Conservation (phyloP, 2,797 vertebrate genomes). For the Takifugu rubripes region DNA sequence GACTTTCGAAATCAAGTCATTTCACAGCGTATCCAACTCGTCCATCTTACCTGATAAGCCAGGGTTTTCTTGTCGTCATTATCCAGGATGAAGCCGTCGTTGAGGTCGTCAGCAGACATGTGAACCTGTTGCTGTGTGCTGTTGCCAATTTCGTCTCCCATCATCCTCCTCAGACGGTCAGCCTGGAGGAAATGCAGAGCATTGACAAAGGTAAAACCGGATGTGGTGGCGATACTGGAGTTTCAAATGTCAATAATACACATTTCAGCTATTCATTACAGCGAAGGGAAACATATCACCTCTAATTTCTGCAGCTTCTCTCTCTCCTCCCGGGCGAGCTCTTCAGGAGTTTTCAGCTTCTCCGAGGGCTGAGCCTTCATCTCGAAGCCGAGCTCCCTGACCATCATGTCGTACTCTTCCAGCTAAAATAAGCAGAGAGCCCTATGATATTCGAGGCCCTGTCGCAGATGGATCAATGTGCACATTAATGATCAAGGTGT, state of each 20-base stretch:
- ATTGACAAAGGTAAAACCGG: neutral
- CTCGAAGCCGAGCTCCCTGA: constrained; percentile 93
- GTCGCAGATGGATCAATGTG: neutral
- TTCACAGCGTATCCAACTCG: neutral
- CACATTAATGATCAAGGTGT: neutral
- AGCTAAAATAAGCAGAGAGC: constrained; percentile 64
- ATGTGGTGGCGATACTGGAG: too few species aligned
- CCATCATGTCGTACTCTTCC: constrained; percentile 90
- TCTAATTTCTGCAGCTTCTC: constrained; percentile 85
- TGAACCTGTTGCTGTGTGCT: constrained; percentile 66
- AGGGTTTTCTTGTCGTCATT: constrained; percentile 82
- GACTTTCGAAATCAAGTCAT: neutral
- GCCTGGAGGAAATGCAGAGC: constrained; percentile 68
- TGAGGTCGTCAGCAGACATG: constrained; percentile 89
- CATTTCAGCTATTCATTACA: too few species aligned
- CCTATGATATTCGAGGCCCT: neutral
- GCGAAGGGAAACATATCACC: constrained; percentile 45
- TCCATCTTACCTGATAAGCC: constrained; percentile 79
- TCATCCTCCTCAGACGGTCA: constrained; percentile 89
- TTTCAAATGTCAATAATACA: neutral
- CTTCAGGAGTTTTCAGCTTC: constrained; percentile 88
- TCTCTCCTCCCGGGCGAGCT: constrained; percentile 84
- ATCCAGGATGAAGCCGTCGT: constrained; percentile 89
- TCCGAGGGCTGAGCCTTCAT: constrained; percentile 95
- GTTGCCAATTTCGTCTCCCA: constrained; percentile 71